Evolutionary conservation across 2,888 invertebrate species (phyloP).

Genomic region (Heliothis peltigera): DNA sequence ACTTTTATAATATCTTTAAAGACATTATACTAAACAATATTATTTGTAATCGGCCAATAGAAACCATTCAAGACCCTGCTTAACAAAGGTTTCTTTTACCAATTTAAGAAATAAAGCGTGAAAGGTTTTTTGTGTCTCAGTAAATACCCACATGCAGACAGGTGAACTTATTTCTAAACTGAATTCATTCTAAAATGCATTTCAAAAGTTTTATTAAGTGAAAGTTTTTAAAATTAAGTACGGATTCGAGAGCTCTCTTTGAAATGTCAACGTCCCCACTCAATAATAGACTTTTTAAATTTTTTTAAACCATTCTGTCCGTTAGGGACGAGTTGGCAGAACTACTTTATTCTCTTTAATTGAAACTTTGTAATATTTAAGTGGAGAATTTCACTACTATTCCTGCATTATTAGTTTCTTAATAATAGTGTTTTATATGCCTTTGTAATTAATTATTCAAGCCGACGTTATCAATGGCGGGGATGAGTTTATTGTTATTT

Average conservation of each 20-base stretch:
- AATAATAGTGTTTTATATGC: constrained; percentile 23
- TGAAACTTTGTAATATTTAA: constrained; percentile 48
- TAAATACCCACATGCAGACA: background rate
- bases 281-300: constrained; percentile 35
- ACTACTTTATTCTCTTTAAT: constrained; percentile 52
- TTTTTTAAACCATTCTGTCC: constrained; percentile 37
- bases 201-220: constrained; percentile 24
- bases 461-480: constrained; percentile 27
- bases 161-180: background rate
- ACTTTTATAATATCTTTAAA: background rate
- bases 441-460: constrained; percentile 35
- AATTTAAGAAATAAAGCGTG: background rate
- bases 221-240: constrained; percentile 40
- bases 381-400: constrained; percentile 16
- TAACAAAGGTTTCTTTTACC: background rate
- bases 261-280: constrained; percentile 36
- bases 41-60: background rate
- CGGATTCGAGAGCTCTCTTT: constrained; percentile 14
- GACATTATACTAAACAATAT: background rate
- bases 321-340: constrained; percentile 35
- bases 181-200: constrained; percentile 1
- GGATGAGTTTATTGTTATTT: constrained; percentile 43
- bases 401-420: constrained; percentile 32
- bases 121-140: background rate
- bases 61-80: background rate